Evolutionary conservation across 92 coral and sea anemone genomes (phyloP).

Genomic region (Bergia sp.): DNA sequence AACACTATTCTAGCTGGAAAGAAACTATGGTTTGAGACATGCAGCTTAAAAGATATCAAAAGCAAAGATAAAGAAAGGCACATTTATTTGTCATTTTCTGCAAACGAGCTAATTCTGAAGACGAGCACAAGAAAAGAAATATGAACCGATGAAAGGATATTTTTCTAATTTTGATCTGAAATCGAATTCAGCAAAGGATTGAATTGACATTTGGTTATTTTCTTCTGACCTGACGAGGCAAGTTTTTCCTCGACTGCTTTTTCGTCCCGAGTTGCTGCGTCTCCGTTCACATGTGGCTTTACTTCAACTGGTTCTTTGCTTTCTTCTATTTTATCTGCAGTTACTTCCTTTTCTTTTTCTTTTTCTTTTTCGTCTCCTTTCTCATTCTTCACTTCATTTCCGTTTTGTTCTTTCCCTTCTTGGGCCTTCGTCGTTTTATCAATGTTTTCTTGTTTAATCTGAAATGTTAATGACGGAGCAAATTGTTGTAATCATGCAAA

Average conservation of each 20-base stretch:
- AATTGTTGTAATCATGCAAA: too few relatives aligned
- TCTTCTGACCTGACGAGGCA: constrained; percentile 24
- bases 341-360: constrained; percentile 10
- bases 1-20: background rate
- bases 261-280: constrained; percentile 51
- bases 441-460: constrained; percentile 29
- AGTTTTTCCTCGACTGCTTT: constrained; percentile 21
- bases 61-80: background rate
- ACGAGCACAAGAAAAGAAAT: background rate
- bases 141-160: background rate
- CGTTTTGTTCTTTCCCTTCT: constrained; percentile 35
- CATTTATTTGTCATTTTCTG: too few relatives aligned
- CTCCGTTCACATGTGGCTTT: constrained; percentile 41
- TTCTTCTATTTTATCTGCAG: constrained; percentile 32
- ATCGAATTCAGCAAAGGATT: too few relatives aligned
- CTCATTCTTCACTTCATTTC: constrained; percentile 41
- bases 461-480: background rate
- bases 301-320: constrained; percentile 11
- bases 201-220: background rate
- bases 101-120: background rate
- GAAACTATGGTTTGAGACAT: too few relatives aligned
- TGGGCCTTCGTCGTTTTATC: constrained; percentile 13
- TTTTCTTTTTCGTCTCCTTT: constrained; percentile 46
- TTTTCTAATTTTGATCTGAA: too few relatives aligned
- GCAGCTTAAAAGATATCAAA: too few relatives aligned